These are phyloP conservation scores for Priocnemis perturbator DNA, from an alignment of 2,888 invertebrate genomes.

Conservation along the genomic window DNA sequence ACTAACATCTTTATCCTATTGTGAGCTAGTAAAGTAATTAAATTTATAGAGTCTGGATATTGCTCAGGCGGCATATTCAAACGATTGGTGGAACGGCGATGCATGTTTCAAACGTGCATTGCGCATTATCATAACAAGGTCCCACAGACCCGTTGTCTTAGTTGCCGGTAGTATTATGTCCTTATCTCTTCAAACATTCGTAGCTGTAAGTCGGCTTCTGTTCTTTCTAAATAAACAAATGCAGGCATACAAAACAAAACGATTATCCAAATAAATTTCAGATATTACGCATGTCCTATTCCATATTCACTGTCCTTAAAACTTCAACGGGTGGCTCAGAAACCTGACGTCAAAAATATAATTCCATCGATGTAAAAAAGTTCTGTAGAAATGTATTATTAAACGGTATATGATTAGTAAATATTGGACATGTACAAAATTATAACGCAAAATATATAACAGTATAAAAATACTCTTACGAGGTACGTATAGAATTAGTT, in stretches of 20 bases:
- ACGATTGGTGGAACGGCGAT: conserved; percentile 61
- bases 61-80: conserved; percentile 52
- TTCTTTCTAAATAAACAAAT: background rate
- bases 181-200: conserved; percentile 61
- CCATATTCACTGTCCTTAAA: conserved; percentile 63
- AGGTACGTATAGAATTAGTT: background rate
- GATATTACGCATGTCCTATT: conserved; percentile 64
- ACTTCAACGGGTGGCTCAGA: conserved; percentile 36
- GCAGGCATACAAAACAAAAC: background rate
- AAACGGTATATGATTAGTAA: background rate
- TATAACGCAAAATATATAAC: conserved; percentile 9
- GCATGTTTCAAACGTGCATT: conserved; percentile 54
- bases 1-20: background rate
- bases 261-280: conserved; percentile 37
- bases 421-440: background rate
- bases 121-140: conserved; percentile 56
- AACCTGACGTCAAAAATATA: background rate
- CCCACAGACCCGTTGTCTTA: conserved; percentile 52
- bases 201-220: conserved; percentile 49
- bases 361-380: background rate
- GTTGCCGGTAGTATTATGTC: conserved; percentile 58
- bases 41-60: conserved; percentile 56
- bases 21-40: background rate
- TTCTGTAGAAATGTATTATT: background rate
- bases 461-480: conserved; percentile 11